Evolutionary conservation across 1,140 invertebrate species (phyloP).

Genomic region (Rhagoletis pomonella): DNA sequence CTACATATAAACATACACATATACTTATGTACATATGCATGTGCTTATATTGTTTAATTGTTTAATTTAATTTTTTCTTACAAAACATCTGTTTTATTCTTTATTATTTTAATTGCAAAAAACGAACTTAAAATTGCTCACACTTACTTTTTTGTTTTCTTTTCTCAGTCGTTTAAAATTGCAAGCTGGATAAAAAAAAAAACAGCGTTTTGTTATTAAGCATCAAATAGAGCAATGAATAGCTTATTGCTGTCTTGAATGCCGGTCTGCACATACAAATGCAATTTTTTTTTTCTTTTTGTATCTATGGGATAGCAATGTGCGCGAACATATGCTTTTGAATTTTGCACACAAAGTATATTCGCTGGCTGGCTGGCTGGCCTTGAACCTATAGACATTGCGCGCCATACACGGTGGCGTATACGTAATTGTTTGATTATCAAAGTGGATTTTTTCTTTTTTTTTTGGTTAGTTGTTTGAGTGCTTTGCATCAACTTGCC

Average conservation of each 20-base stretch:
- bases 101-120: not conserved
- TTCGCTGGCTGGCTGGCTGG: not conserved
- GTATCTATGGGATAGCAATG: no score
- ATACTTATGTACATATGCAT: not conserved
- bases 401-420: not conserved
- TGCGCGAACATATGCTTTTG: not conserved
- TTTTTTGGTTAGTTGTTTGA: not conserved
- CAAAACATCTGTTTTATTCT: not conserved
- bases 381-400: constrained; percentile 25
- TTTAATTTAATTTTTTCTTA: not conserved
- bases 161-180: not conserved
- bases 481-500: not conserved
- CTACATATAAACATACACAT: not conserved
- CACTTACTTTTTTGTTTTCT: not conserved
- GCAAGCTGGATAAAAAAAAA: not conserved
- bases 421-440: constrained; percentile 25
- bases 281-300: not conserved
- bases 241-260: not conserved
- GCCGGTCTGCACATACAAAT: not conserved
- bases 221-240: not conserved
- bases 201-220: not conserved
- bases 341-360: not conserved
- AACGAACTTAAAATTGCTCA: not conserved
- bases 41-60: not conserved
- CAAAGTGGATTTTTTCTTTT: not conserved